Evolutionary conservation across 2,888 invertebrate genomes (phyloP).

Genomic region (Cantharis nigra): DNA sequence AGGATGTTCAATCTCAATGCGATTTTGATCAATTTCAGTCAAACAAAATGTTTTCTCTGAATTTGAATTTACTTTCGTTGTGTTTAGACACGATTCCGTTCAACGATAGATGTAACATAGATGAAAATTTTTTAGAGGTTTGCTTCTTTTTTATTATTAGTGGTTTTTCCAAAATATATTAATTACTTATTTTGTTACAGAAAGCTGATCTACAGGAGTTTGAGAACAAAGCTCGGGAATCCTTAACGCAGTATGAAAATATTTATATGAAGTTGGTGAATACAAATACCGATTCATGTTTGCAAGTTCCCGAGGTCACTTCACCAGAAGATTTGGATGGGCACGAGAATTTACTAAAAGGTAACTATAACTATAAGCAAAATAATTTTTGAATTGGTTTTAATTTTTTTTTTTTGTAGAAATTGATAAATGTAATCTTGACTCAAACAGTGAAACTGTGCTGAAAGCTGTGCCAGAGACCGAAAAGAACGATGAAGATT

Average conservation of each 20-base stretch:
- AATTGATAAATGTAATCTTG: not conserved
- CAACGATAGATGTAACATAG: slow-evolving; percentile 28
- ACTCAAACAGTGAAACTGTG: not conserved
- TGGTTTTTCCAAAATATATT: not conserved
- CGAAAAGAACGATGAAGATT: slow-evolving; percentile 1
- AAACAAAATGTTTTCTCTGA: slow-evolving; percentile 31
- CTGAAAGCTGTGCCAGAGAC: not conserved
- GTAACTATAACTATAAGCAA: not conserved
- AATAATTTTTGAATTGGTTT: too few relatives aligned
- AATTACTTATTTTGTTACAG: not conserved
- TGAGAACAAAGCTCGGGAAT: not conserved
- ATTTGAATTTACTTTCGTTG: slow-evolving; percentile 28
- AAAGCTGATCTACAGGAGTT: not conserved
- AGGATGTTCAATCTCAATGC: slow-evolving; percentile 18
- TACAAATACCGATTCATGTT: not conserved
- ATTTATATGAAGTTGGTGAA: not conserved
- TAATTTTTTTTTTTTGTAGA: not conserved
- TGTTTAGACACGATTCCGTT: slow-evolving; percentile 33
- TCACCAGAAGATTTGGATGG: not conserved
- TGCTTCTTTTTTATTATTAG: not conserved
- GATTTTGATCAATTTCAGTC: slow-evolving; percentile 19
- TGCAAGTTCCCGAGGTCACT: not conserved
- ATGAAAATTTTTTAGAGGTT: slow-evolving; percentile 13
- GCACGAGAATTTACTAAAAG: not conserved
- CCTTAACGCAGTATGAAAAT: not conserved